Evolutionary conservation across 2,113 vertebrate species (phyloP).

Genomic region (Anolis carolinensis): DNA sequence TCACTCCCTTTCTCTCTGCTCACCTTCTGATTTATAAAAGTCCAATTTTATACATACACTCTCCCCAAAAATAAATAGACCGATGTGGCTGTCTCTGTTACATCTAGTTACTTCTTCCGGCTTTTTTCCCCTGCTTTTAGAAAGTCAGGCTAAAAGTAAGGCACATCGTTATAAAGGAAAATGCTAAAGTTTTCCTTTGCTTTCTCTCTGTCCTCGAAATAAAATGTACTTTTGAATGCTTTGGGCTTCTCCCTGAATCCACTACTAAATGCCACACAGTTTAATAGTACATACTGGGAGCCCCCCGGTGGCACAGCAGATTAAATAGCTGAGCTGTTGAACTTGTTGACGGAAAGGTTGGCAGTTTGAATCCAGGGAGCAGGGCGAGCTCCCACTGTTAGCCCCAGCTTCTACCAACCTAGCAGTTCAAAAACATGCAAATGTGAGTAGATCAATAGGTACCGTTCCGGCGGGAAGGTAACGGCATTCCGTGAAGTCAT

Average conservation of each 20-base stretch:
- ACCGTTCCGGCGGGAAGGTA: too few species aligned
- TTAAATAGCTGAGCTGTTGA: too few species aligned
- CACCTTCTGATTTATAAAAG: not conserved
- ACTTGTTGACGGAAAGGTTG: too few species aligned
- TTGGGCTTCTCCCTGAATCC: not conserved
- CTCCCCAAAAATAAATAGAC: not conserved
- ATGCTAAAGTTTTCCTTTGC: not conserved
- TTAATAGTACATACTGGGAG: too few species aligned
- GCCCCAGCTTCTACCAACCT: too few species aligned
- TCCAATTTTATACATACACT: not conserved
- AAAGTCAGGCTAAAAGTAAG: not conserved
- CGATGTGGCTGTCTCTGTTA: not conserved
- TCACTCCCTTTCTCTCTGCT: not conserved
- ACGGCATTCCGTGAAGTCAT: too few species aligned
- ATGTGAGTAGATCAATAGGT: too few species aligned
- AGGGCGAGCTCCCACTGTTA: too few species aligned
- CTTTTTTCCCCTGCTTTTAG: not conserved
- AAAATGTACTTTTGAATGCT: not conserved
- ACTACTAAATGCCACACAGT: not conserved
- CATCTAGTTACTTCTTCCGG: not conserved
- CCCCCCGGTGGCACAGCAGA: too few species aligned
- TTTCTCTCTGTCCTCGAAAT: not conserved
- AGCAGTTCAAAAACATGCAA: too few species aligned
- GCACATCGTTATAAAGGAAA: not conserved
- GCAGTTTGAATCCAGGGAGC: too few species aligned